These are phyloP conservation scores for Euglossa dilemma DNA, from an alignment of 1,140 invertebrate genomes.

Conservation along the genomic window DNA sequence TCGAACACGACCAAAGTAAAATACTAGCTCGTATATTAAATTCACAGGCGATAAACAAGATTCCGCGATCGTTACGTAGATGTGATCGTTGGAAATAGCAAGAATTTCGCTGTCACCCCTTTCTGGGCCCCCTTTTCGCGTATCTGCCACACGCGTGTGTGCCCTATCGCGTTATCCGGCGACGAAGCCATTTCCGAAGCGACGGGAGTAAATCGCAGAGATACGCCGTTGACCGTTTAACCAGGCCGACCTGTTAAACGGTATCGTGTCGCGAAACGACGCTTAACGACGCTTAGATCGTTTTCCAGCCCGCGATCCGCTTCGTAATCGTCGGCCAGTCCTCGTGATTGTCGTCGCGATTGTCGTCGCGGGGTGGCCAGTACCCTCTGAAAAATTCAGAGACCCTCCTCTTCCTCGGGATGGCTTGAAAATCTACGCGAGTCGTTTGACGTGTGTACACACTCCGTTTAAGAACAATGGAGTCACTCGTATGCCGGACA, in stretches of 20 bases:
- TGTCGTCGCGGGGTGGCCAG: background rate
- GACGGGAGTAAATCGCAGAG: background rate
- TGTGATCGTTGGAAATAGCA: background rate
- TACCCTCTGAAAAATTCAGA: constrained; percentile 36
- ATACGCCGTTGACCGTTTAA: constrained; percentile 1
- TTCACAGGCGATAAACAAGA: too few species aligned
- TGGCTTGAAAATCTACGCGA: constrained; percentile 6
- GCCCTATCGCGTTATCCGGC: background rate
- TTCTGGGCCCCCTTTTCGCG: background rate
- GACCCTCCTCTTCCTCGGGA: background rate
- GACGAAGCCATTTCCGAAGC: constrained; percentile 6
- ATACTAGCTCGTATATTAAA: too few species aligned
- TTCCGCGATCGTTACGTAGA: too few species aligned
- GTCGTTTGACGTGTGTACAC: background rate
- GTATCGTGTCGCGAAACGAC: background rate
- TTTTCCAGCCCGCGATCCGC: background rate
- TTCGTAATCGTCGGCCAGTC: background rate
- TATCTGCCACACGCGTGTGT: background rate
- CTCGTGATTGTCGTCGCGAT: background rate
- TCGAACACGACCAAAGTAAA: too few species aligned
- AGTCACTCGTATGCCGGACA: constrained; percentile 26
- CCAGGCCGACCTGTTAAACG: background rate
- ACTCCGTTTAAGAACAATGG: constrained; percentile 4
- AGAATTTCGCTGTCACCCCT: background rate
- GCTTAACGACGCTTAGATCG: background rate